phyloP scores from a whole-genome alignment of 2,888 invertebrate genomes.

The Dynastes maya region DNA sequence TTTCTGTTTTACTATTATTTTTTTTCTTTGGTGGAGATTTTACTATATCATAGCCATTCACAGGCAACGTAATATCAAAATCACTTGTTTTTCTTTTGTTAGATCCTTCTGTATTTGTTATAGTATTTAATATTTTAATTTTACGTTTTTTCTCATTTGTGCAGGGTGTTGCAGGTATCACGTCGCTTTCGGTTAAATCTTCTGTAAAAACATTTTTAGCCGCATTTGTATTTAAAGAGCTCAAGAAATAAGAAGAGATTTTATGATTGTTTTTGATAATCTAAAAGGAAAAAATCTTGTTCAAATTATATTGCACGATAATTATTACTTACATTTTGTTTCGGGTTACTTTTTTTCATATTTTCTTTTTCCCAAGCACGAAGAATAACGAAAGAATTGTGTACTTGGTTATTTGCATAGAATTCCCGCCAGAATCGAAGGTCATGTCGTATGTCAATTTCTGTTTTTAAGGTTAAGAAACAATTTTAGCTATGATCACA shows the following conservation, averaged over 20 bases:
- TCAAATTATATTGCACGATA: neutral
- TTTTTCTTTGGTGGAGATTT: slow-evolving; percentile 22
- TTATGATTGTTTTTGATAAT: slow-evolving; percentile 53
- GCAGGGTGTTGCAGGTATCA: slow-evolving; percentile 48
- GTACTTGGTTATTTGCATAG: too few relatives aligned
- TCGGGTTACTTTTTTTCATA: slow-evolving; percentile 45
- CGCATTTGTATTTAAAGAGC: slow-evolving; percentile 7
- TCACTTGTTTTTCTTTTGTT: slow-evolving; percentile 23
- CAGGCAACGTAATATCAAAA: neutral
- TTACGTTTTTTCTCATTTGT: slow-evolving; percentile 32
- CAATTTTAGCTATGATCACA: too few relatives aligned
- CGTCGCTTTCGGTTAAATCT: slow-evolving; percentile 47
- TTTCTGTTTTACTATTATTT: slow-evolving; percentile 11
- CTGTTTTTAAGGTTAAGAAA: too few relatives aligned
- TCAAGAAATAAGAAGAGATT: slow-evolving; percentile 54
- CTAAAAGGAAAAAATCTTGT: slow-evolving; percentile 35
- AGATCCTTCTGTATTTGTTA: slow-evolving; percentile 23
- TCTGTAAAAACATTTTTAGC: neutral
- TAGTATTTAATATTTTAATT: slow-evolving; percentile 15
- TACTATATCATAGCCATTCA: neutral
- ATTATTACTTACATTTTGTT: slow-evolving; percentile 34
- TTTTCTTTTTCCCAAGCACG: neutral
- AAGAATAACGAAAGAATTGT: too few relatives aligned
- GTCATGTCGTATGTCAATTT: neutral
- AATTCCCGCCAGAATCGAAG: slow-evolving; percentile 39